Evolutionary conservation across 2,113 vertebrate genomes (phyloP).

Genomic region (Eurystomus gularis): DNA sequence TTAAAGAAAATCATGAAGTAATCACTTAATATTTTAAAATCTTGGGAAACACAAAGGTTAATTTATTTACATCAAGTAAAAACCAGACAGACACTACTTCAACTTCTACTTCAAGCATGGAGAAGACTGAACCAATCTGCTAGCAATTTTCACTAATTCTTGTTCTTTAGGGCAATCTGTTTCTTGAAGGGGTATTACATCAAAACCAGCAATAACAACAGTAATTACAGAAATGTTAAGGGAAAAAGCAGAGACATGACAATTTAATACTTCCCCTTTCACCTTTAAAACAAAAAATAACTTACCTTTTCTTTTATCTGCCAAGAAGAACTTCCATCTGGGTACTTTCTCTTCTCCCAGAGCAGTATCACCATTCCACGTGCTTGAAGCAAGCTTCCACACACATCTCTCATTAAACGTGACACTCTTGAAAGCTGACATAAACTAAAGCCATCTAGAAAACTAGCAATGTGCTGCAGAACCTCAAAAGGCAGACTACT

Average conservation of each 20-base stretch:
- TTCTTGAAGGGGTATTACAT: neutral
- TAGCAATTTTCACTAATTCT: neutral
- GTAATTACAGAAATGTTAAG: neutral
- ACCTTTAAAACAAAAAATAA: neutral
- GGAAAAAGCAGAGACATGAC: neutral
- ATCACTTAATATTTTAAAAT: neutral
- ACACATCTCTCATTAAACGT: conserved; percentile 92
- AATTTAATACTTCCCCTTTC: neutral
- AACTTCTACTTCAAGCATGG: neutral
- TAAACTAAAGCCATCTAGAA: conserved; percentile 95
- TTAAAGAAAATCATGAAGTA: neutral
- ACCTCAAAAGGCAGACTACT: conserved; percentile 92
- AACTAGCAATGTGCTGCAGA: conserved; percentile 91
- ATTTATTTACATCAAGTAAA: neutral
- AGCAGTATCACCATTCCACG: conserved; percentile 94
- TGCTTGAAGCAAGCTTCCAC: conserved; percentile 91
- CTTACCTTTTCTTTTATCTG: conserved; percentile 92
- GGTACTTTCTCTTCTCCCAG: conserved; percentile 85
- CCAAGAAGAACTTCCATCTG: conserved; percentile 84
- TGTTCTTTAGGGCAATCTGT: neutral
- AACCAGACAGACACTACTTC: neutral
- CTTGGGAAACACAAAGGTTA: neutral
- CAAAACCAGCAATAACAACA: neutral
- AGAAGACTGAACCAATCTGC: neutral
- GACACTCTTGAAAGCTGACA: conserved; percentile 95